Conservation (phyloP, 2,797 vertebrate genomes). For the Apodemus agrarius region DNA sequence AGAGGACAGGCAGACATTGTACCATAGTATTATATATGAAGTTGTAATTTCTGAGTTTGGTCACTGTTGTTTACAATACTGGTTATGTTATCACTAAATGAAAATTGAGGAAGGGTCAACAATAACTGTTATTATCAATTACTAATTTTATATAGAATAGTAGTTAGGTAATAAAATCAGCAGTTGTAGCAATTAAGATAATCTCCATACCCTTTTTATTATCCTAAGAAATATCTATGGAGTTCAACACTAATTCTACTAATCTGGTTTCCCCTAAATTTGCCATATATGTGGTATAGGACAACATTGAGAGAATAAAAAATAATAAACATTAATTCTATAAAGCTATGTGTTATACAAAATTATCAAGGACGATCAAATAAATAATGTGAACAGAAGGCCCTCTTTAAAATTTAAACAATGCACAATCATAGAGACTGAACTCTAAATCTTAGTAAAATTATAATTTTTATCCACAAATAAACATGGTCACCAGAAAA, state of each 20-base stretch:
- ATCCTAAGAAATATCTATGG: constrained; percentile 17
- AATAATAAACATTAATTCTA: constrained; percentile 4
- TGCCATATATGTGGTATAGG: not conserved
- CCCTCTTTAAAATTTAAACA: not conserved
- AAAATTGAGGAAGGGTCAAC: not conserved
- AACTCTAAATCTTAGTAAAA: not conserved
- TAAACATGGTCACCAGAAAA: not conserved
- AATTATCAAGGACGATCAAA: constrained; percentile 33
- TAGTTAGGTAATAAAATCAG: not conserved
- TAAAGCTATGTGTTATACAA: not conserved
- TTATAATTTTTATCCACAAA: not conserved
- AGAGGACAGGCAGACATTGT: not conserved
- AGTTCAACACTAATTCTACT: not conserved
- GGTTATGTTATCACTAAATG: constrained; percentile 18
- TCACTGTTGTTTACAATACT: not conserved
- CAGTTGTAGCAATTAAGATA: not conserved
- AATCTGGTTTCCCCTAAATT: not conserved
- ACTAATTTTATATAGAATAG: constrained; percentile 29
- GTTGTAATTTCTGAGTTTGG: not conserved
- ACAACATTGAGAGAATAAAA: not conserved
- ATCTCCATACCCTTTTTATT: not conserved
- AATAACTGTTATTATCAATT: not conserved
- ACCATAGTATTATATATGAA: not conserved
- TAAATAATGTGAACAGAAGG: not conserved
- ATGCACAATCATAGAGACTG: not conserved